These are phyloP conservation scores for Ornithoptera priamus DNA, from an alignment of 2,888 invertebrate species.

Conservation along the genomic window DNA sequence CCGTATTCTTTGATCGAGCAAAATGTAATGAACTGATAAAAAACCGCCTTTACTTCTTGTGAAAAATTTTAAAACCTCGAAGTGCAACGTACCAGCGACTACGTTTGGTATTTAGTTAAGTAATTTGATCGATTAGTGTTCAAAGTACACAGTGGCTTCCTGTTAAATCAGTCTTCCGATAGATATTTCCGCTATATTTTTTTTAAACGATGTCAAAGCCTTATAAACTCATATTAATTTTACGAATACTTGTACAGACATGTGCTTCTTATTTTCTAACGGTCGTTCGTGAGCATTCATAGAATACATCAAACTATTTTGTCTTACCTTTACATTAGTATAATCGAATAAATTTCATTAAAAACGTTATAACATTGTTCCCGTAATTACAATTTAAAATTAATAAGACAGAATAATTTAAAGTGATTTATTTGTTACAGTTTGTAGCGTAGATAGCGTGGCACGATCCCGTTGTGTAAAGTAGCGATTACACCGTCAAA, in stretches of 20 bases:
- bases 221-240: slow-evolving; percentile 37
- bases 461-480: slow-evolving; percentile 44
- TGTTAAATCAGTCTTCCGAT: slow-evolving; percentile 79
- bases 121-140: slow-evolving; percentile 67
- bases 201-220: slow-evolving; percentile 69
- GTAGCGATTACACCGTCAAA: slow-evolving; percentile 57
- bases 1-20: slow-evolving; percentile 70
- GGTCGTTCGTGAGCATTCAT: slow-evolving; percentile 33
- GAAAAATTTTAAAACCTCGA: slow-evolving; percentile 59
- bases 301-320: slow-evolving; percentile 36
- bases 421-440: slow-evolving; percentile 44
- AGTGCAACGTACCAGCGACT: slow-evolving; percentile 69
- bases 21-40: slow-evolving; percentile 74
- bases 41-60: slow-evolving; percentile 74
- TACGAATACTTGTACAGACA: slow-evolving; percentile 31
- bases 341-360: slow-evolving; percentile 47
- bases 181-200: slow-evolving; percentile 74
- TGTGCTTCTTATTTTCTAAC: slow-evolving; percentile 34
- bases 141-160: slow-evolving; percentile 76
- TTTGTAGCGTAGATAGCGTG: slow-evolving; percentile 51
- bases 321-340: slow-evolving; percentile 34
- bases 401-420: slow-evolving; percentile 40
- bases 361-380: slow-evolving; percentile 55
- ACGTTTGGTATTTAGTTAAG: slow-evolving; percentile 73
- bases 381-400: slow-evolving; percentile 43